Conservation (phyloP, 2,797 vertebrate species). For the Helicolenus hilgendorfi region DNA sequence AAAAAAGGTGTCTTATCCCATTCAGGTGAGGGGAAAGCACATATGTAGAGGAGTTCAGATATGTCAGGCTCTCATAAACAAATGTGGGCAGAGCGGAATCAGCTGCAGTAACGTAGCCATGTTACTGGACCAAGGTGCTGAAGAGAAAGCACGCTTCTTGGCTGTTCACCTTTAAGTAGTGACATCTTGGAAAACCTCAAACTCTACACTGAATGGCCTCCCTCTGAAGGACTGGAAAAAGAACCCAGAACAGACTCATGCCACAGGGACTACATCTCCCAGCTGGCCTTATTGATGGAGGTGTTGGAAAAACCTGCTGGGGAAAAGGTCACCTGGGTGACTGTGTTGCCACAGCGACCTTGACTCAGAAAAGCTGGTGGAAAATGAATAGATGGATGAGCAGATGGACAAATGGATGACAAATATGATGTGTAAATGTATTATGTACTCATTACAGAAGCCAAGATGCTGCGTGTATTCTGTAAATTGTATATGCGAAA, state of each 20-base stretch:
- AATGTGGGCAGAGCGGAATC: background rate
- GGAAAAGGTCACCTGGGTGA: slow-evolving; percentile 40
- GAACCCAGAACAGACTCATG: slow-evolving; percentile 8
- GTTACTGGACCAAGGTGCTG: background rate
- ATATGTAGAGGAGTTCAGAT: background rate
- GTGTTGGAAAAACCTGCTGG: slow-evolving; percentile 15
- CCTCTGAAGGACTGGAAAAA: background rate
- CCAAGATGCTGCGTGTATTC: background rate
- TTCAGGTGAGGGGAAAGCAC: background rate
- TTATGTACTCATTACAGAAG: background rate
- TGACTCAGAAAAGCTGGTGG: slow-evolving; percentile 10
- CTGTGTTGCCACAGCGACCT: slow-evolving; percentile 31
- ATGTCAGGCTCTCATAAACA: slow-evolving; percentile 1
- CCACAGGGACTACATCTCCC: slow-evolving; percentile 44
- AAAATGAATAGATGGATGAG: slow-evolving; percentile 9
- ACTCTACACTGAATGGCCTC: background rate
- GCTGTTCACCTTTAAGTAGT: background rate
- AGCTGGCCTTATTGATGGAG: slow-evolving; percentile 20
- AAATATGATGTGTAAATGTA: slow-evolving; percentile 1
- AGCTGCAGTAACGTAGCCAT: background rate
- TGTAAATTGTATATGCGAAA: background rate
- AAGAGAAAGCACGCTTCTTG: background rate
- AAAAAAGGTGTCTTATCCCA: background rate
- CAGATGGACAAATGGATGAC: background rate
- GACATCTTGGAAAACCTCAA: background rate